Base-by-base conservation (phyloP, 1,140 invertebrate genomes). In the Orchesella cincta region DNA sequence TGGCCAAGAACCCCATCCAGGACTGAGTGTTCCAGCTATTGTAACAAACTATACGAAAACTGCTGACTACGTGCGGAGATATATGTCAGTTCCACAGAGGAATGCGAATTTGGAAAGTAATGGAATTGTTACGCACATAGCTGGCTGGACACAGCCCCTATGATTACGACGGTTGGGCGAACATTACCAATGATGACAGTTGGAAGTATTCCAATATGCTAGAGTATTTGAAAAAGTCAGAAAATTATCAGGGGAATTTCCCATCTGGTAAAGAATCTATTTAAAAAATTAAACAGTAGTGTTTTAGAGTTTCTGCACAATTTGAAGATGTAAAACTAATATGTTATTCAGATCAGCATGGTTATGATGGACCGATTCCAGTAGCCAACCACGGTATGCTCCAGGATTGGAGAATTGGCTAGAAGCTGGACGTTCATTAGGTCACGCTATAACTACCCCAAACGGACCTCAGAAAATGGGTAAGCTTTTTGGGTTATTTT, bases 401-500 rank as follows among this genome's bases (percentile, higher is more conserved):
- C 52, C 52, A 14, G 52, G 52, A 23, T n/a, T 57, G 52, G 23
- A 57, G 12, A 23, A 57, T 12, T 67, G 72, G 12, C 46, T 73
- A 8, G 18, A 57, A 73, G 72, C 72, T 2, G 72, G 72, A 26
- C 39, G 28, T 5, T 12, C 39, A 39, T 29, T 73, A 20, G 72
- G 72, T 8, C 46, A 73, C 28, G 5, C 36, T 16, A 14, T 36
- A 12, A 18, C 18, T 46, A 35, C 39, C 39, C 36, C 72, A 5
- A 73, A 73, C 16, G 72, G 72, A 2, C 72, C 72, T 8, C 34
- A 36, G 16, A 73, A 46, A 46, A 46, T 46, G n/a, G 8, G 33
- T 74, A 18, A 39, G 78, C 29, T 77, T 79, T 8, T 23, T 57
- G 54, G 5, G n/a, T 57, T 57, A 5, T 23, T 18, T n/a, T 57